Conservation (phyloP, 1,140 invertebrate genomes). For the Lysiphlebus fabarum region DNA sequence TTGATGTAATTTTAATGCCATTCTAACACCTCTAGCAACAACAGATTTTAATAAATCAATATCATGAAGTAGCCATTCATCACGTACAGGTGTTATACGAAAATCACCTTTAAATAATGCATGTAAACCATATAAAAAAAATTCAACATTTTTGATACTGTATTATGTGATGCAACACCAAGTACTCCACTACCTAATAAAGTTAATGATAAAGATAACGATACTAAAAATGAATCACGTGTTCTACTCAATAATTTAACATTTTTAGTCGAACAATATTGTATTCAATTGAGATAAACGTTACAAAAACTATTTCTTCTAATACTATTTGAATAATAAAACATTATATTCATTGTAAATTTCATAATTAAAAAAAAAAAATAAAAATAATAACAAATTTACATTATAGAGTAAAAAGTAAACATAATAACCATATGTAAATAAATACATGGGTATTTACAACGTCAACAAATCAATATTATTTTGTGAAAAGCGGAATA, state of each 20-base stretch:
- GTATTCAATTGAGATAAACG: slow-evolving; percentile 90
- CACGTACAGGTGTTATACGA: slow-evolving; percentile 88
- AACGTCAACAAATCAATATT: no score
- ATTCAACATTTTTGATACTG: slow-evolving; percentile 88
- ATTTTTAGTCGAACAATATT: slow-evolving; percentile 76
- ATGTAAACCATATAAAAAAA: slow-evolving; percentile 96
- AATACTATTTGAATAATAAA: slow-evolving; percentile 87
- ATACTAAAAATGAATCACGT: slow-evolving; percentile 77
- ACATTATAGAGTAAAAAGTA: no score
- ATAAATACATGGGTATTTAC: no score
- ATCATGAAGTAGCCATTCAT: slow-evolving; percentile 98
- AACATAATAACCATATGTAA: no score
- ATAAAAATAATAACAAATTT: no score
- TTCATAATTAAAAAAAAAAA: no score
- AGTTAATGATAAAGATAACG: slow-evolving; percentile 89
- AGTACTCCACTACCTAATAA: slow-evolving; percentile 86
- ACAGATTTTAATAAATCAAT: slow-evolving; percentile 92
- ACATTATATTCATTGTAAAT: no score
- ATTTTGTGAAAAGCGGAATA: no score
- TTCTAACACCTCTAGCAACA: slow-evolving; percentile 92
- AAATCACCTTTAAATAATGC: slow-evolving; percentile 97
- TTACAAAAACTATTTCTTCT: slow-evolving; percentile 87
- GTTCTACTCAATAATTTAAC: slow-evolving; percentile 63
- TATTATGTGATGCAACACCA: slow-evolving; percentile 87
- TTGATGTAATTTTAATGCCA: slow-evolving; percentile 95